These are phyloP conservation scores for Cavia aperea DNA, from an alignment of 2,113 vertebrate species.

Conservation along the genomic window DNA sequence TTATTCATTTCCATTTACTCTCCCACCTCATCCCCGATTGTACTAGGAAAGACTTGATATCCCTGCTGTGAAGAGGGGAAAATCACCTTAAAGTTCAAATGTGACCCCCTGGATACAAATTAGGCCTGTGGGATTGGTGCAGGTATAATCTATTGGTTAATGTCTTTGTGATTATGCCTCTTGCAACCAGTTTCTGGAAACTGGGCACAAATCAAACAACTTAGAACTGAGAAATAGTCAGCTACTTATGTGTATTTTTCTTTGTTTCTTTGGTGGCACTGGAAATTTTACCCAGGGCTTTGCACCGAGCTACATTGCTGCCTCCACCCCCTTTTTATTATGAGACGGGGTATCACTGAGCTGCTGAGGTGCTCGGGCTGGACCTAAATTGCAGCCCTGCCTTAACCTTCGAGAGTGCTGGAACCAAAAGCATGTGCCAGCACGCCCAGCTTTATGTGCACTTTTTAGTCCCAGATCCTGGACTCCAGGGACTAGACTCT, in stretches of 20 bases:
- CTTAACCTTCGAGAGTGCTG: neutral
- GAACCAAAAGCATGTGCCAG: neutral
- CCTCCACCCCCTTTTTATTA: neutral
- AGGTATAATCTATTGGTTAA: constrained; percentile 28
- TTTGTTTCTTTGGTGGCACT: neutral
- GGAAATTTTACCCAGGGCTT: neutral
- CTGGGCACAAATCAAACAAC: constrained; percentile 17
- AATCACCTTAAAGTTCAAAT: constrained; percentile 28
- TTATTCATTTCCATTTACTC: constrained; percentile 5
- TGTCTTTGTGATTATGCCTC: neutral
- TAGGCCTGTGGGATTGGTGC: neutral
- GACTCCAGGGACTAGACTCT: neutral
- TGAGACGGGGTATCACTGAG: neutral
- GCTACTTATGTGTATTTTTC: neutral
- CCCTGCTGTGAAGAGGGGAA: constrained; percentile 4
- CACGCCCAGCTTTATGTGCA: neutral
- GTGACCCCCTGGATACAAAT: constrained; percentile 15
- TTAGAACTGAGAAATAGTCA: constrained; percentile 16
- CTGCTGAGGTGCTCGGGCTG: neutral
- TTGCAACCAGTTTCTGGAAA: constrained; percentile 36
- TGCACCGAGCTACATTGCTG: neutral
- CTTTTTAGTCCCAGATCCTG: neutral
- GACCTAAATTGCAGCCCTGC: neutral
- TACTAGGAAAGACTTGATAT: neutral
- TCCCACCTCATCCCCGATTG: neutral